phyloP scores from a whole-genome alignment of 2,113 vertebrate genomes.

The Aythya baeri region DNA sequence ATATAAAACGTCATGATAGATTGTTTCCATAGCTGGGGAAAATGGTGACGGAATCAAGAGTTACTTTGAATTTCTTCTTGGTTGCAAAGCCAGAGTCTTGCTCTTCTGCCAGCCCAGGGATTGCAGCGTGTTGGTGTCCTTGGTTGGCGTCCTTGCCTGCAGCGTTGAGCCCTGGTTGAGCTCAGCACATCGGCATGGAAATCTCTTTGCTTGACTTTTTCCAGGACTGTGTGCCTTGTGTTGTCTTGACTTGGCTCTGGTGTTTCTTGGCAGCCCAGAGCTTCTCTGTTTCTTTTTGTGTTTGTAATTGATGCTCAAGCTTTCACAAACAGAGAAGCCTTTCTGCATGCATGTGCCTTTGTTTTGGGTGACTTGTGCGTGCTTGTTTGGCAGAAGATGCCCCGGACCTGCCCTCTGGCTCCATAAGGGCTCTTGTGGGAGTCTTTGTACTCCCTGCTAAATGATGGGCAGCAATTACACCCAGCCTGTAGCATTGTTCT shows the following conservation, averaged over 20 bases:
- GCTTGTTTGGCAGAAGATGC: background rate
- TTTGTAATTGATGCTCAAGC: background rate
- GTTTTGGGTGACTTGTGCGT: background rate
- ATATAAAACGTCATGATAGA: constrained; percentile 41
- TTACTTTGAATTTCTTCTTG: constrained; percentile 15
- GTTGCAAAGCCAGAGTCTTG: background rate
- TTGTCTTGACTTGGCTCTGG: background rate
- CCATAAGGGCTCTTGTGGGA: background rate
- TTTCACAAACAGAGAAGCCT: background rate
- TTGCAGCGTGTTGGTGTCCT: background rate
- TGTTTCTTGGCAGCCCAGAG: background rate
- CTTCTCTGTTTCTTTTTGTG: background rate
- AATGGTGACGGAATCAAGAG: background rate
- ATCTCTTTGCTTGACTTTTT: background rate
- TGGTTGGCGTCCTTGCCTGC: background rate
- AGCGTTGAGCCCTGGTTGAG: fast-evolving
- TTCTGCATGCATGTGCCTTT: background rate
- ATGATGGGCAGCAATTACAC: background rate
- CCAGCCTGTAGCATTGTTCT: background rate
- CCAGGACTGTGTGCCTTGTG: background rate
- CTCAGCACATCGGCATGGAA: background rate
- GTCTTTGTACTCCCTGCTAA: background rate
- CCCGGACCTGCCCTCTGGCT: fast-evolving
- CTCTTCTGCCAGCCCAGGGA: background rate
- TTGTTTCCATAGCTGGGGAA: constrained; percentile 39